Evolutionary conservation across 2,888 invertebrate species (phyloP), one percentile per base, ranked within the genome.

Genomic region (Mythimna ferrago): DNA sequence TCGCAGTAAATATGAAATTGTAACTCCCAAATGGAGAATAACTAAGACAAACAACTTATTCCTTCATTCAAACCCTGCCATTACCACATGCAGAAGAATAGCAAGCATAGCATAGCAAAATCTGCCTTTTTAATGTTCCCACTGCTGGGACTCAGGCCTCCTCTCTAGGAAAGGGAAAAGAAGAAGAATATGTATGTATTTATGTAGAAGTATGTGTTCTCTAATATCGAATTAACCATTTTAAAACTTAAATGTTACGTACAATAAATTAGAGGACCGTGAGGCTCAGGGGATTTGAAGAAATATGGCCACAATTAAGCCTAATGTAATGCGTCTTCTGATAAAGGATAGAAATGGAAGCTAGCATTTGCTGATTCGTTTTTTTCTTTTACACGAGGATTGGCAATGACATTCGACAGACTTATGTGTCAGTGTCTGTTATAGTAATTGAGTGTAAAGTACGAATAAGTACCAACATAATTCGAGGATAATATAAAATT

Each of bases 171-270:
- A 2, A 26, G 26, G 26, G 26, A 26, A 26, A 26, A 26, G 26
- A 26, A 26, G 26, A 1, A 26, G 26, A 26, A 26, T 26, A 26
- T 26, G 26, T 26, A 26, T 26, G 26, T 26, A 26, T 26, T 1
- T 26, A 26, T 26, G 1, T 26, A 26, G 26, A 26, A 1, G 2
- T 26, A 26, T 26, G 26, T 9, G 11, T 53, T 54, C 19, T 35
- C 61, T 72, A 19, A 73, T 54, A 44, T 73, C 21, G 32, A 72
- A 74, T 74, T 64, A 72, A n/a, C n/a, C 7, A 57, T 65, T 54
- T 74, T 14, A 75, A 32, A 26, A 16, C 6, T 11, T 57, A 14
- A 38, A 58, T 32, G 11, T 10, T 32, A 58, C 21, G 48, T 48
- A 58, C 21, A 65, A 72, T 62, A 73, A 72, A 64, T 58, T 58